Evolutionary conservation across 2,888 invertebrate species (phyloP), one percentile per base, ranked within the genome.

Genomic region (Dryadula phaetusa): DNA sequence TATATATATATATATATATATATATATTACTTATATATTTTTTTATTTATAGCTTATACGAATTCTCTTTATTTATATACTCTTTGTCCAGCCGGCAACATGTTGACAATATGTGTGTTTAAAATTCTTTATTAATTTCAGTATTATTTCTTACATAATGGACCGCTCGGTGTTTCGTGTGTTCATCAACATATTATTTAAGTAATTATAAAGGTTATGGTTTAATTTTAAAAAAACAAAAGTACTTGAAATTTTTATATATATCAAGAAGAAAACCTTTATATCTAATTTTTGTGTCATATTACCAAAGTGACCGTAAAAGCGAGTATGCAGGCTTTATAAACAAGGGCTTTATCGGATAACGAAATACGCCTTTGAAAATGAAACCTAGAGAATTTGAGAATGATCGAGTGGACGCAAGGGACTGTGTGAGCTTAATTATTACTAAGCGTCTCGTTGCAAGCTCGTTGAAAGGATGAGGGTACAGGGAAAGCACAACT

Each of bases 381-480:
- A 78, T 71, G 75, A 83, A 87, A 76, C 77, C 82, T 75, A 70
- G 78, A 77, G 79, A 84, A 86, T 85, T 84, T 76, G 83, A 85
- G 83, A 77, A 85, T 85, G 86, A 88, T 86, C 85, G 83, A 90
- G 90, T 82, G 85, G 83, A 79, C 86, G 77, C 80, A 77, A 74
- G 84, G 85, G 84, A 68, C 74, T 66, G 71, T 80, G 80, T 80
- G 81, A 80, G 77, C 78, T 76, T 80, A 85, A 85, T 86, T 82
- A 82, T 81, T 76, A 71, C 65, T 74, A 72, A 75, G 71, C 69
- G 56, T 66, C 68, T 71, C 66, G 70, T 71, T 67, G 64, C 60
- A 53, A 40, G 64, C 46, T 63, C 37, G 61, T 62, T 52, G 56
- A 66, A 65, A 65, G 65, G 66, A 58, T 49, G 37, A 58, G 49